Conservation (phyloP, 2,888 invertebrate genomes). For the Caenorhabditis sulstoni region DNA sequence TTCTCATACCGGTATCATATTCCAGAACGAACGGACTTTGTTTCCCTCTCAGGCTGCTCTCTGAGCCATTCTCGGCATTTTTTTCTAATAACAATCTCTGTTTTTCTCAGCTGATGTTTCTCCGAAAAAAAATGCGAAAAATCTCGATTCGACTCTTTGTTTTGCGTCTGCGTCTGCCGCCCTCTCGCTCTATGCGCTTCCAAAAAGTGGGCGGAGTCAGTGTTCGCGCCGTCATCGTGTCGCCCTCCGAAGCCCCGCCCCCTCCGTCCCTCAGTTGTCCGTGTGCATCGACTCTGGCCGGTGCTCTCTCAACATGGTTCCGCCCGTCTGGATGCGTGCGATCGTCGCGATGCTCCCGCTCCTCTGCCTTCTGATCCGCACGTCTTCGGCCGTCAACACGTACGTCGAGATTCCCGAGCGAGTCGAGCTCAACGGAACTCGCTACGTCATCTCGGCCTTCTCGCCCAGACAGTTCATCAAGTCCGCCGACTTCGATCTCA, state of each 20-base stretch:
- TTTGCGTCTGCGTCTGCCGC: background rate
- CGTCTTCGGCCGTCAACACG: constrained; percentile 19
- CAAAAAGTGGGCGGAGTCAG: constrained; percentile 26
- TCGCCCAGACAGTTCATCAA: constrained; percentile 57
- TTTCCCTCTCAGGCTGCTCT: background rate
- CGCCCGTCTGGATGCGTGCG: background rate
- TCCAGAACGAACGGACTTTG: no score
- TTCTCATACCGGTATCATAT: no score
- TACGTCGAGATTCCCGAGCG: constrained; percentile 54
- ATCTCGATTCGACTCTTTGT: background rate
- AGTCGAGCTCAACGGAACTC: constrained; percentile 27
- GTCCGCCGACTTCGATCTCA: constrained; percentile 63
- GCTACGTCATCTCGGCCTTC: constrained; percentile 55
- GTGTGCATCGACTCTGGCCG: background rate
- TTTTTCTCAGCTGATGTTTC: background rate
- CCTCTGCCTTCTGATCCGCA: background rate
- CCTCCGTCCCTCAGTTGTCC: constrained; percentile 3
- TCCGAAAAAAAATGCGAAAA: constrained; percentile 17
- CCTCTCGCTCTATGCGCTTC: background rate
- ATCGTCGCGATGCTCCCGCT: background rate
- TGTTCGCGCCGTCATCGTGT: constrained; percentile 16
- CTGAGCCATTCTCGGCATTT: background rate
- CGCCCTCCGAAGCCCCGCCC: constrained; percentile 11
- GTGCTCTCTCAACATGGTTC: background rate
- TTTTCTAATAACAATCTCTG: background rate